Evolutionary conservation across 2,797 vertebrate species (phyloP).

Genomic region (Myotis myotis): DNA sequence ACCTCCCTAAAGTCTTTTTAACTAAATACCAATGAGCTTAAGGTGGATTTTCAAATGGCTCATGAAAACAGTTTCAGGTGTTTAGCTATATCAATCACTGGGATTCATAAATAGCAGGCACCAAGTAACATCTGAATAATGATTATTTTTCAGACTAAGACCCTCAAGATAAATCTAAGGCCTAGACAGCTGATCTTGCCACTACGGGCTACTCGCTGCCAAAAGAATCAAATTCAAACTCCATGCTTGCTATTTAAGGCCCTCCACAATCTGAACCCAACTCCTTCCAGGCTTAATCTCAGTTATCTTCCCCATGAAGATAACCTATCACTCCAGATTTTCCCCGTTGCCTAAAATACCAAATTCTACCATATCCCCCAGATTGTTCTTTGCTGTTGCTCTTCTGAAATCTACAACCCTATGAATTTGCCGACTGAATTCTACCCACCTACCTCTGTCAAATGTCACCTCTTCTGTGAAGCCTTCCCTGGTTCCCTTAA

Average conservation of each 20-base stretch:
- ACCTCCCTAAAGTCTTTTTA: background rate
- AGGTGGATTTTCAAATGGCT: background rate
- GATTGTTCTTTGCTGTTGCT: background rate
- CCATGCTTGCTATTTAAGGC: background rate
- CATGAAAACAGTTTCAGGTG: slow-evolving; percentile 7
- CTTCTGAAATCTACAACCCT: background rate
- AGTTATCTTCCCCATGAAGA: background rate
- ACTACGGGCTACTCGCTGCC: background rate
- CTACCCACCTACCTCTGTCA: background rate
- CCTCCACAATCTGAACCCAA: background rate
- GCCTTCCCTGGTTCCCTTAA: background rate
- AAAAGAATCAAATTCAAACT: background rate
- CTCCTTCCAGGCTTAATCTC: background rate
- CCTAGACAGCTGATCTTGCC: background rate
- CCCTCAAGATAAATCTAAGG: background rate
- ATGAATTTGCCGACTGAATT: background rate
- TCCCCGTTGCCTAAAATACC: background rate
- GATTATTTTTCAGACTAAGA: background rate
- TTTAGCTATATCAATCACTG: background rate
- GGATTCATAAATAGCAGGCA: background rate
- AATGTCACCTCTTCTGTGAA: background rate
- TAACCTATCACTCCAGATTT: background rate
- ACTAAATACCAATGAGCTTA: background rate
- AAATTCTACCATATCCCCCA: background rate
- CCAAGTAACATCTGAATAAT: background rate